These are phyloP conservation scores for Molossus alvarezi DNA, from an alignment of 2,797 vertebrate genomes.

Conservation along the genomic window DNA sequence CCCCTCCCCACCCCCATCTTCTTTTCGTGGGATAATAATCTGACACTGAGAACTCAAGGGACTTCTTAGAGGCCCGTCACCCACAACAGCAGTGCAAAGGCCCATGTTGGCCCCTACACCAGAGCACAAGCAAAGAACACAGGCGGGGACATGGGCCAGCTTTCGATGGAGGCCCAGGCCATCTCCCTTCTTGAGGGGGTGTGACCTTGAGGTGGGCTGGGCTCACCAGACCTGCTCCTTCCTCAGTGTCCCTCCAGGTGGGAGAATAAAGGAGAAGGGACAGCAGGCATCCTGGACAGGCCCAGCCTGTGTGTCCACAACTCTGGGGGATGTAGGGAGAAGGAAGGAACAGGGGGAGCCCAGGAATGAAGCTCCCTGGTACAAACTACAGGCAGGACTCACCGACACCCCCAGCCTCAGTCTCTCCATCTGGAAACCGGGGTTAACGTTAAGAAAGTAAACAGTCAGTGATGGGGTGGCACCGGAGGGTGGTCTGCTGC, in stretches of 20 bases:
- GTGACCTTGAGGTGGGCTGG: background rate
- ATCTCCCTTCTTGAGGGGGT: background rate
- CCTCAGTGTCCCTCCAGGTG: background rate
- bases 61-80: background rate
- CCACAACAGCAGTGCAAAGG: background rate
- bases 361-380: background rate
- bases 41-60: background rate
- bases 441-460: background rate
- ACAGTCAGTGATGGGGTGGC: background rate
- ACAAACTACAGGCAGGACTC: background rate
- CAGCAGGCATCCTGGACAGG: background rate
- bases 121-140: background rate
- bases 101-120: fast-evolving
- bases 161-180: background rate
- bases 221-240: no score
- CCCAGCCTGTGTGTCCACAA: background rate
- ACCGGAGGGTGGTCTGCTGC: no score
- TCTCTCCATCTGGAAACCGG: background rate
- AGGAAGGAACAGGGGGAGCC: background rate
- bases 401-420: background rate
- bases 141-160: background rate
- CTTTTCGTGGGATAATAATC: background rate
- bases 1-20: no score
- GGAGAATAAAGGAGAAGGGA: background rate
- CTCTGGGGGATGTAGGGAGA: background rate